phyloP scores from a whole-genome alignment of 2,113 vertebrate species.

The Stegostoma tigrinum region DNA sequence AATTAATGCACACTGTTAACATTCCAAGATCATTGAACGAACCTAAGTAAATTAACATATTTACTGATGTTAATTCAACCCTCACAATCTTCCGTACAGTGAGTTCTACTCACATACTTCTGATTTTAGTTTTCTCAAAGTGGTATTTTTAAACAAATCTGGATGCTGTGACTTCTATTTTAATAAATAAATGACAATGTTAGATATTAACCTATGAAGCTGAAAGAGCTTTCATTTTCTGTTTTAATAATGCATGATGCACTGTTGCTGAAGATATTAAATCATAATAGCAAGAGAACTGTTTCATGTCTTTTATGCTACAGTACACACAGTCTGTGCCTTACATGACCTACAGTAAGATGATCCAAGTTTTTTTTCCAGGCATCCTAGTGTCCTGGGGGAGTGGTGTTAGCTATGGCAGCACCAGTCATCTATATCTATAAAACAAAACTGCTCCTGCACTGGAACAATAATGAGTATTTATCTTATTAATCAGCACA shows the following conservation, averaged over 20 bases:
- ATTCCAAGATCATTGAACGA: neutral
- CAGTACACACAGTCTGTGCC: neutral
- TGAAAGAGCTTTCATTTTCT: conserved; percentile 7
- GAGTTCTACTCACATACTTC: neutral
- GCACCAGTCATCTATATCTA: neutral
- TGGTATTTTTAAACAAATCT: neutral
- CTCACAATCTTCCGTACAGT: neutral
- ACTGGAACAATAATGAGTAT: conserved; percentile 8
- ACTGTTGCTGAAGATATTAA: neutral
- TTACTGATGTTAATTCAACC: neutral
- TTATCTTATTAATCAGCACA: conserved; percentile 7
- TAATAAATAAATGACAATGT: neutral
- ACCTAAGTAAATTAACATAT: neutral
- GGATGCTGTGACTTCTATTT: neutral
- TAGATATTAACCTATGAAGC: neutral
- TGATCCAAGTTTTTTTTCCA: neutral
- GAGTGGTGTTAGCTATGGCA: neutral
- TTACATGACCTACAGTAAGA: neutral
- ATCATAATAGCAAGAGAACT: neutral
- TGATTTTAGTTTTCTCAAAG: neutral
- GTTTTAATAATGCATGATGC: neutral
- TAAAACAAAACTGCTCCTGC: neutral
- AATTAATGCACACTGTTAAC: neutral
- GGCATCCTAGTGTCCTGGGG: neutral
- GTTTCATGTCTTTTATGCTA: neutral